phyloP scores from a whole-genome alignment of 2,888 invertebrate genomes.

The Drosophila peninsularis region DNA sequence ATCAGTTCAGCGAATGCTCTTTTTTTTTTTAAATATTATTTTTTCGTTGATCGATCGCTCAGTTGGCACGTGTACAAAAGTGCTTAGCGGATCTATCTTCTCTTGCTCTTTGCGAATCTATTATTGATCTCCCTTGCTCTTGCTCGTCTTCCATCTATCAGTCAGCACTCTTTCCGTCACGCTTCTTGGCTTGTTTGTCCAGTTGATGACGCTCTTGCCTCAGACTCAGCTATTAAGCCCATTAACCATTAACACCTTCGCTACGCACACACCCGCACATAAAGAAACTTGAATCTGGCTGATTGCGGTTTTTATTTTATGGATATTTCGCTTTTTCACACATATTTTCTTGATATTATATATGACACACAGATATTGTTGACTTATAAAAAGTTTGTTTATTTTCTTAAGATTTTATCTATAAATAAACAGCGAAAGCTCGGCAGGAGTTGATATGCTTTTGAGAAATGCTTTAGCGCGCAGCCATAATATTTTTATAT shows the following conservation, averaged over 20 bases:
- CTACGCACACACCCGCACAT: slow-evolving; percentile 20
- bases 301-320: slow-evolving; percentile 52
- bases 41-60: slow-evolving; percentile 32
- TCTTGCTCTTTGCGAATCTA: neutral
- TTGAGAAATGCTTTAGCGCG: neutral
- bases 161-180: slow-evolving; percentile 6
- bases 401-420: slow-evolving; percentile 22
- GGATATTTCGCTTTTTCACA: slow-evolving; percentile 37
- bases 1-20: slow-evolving; percentile 36
- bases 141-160: neutral
- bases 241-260: slow-evolving; percentile 64
- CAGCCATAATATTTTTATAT: neutral
- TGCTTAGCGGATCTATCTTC: slow-evolving; percentile 6
- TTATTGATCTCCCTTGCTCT: slow-evolving; percentile 3
- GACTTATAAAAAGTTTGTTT: slow-evolving; percentile 20
- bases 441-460: neutral
- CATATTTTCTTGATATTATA: slow-evolving; percentile 22
- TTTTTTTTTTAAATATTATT: neutral
- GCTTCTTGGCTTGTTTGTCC: slow-evolving; percentile 46
- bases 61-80: slow-evolving; percentile 35
- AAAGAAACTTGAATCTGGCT: slow-evolving; percentile 28
- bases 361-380: slow-evolving; percentile 19
- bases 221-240: slow-evolving; percentile 60
- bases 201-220: slow-evolving; percentile 41
- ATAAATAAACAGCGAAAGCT: slow-evolving; percentile 23